A percentile compares a stretch with the other conserved stretches of the same genome.
These are phyloP conservation scores for Cariama cristata DNA, from an alignment of 2,113 vertebrate species.

Conservation along the genomic window DNA sequence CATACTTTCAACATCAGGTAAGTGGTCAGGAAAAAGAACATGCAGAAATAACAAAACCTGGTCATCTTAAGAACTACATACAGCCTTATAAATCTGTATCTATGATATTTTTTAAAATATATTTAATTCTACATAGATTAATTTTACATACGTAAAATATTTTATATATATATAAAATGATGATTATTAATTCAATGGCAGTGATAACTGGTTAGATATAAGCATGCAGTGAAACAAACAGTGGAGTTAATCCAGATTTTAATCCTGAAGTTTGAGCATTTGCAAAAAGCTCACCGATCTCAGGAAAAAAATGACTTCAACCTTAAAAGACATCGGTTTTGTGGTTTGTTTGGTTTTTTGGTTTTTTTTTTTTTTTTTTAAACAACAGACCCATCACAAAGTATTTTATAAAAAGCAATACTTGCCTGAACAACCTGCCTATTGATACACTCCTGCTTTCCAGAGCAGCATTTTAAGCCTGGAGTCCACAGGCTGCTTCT, in stretches of 20 bases:
- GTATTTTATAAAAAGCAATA: not conserved
- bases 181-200: not conserved
- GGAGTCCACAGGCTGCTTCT: not conserved
- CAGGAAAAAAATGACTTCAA: not conserved
- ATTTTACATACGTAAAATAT: not conserved
- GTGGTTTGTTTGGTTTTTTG: too few species aligned
- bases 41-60: not conserved
- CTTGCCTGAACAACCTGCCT: not conserved
- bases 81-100: not conserved
- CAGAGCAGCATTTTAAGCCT: not conserved
- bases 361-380: too few species aligned
- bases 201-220: not conserved
- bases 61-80: not conserved
- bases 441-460: not conserved
- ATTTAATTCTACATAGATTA: not conserved
- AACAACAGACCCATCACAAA: not conserved
- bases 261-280: not conserved
- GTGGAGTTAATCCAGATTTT: not conserved
- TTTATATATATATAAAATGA: not conserved
- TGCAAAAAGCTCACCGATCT: not conserved
- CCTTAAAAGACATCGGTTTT: too few species aligned
- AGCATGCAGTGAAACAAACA: not conserved
- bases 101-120: not conserved
- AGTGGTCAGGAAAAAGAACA: not conserved
- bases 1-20: not conserved